These are phyloP conservation scores for Erpobdella octoculata DNA, from an alignment of 2,888 invertebrate genomes.

Conservation along the genomic window DNA sequence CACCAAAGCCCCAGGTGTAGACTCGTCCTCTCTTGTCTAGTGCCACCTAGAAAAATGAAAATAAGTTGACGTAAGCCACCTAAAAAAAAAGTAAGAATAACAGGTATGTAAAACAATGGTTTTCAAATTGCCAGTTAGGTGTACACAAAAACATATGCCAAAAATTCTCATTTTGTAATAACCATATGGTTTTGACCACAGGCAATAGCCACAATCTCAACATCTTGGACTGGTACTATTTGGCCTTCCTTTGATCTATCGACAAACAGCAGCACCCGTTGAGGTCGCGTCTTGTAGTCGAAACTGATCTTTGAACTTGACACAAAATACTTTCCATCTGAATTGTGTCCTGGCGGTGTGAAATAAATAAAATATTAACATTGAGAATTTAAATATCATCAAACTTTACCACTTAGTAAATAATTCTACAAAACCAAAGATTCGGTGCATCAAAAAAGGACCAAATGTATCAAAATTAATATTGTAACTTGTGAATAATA, in stretches of 20 bases:
- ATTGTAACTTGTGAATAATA: not conserved
- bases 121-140: not conserved
- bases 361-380: no score
- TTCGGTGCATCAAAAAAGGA: not conserved
- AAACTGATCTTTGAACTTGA: constrained; percentile 73
- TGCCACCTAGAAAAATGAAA: constrained; percentile 60
- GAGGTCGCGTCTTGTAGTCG: constrained; percentile 75
- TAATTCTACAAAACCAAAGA: not conserved
- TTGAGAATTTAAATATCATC: no score
- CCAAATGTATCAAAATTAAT: not conserved
- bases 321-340: constrained; percentile 87
- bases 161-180: not conserved
- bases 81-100: not conserved
- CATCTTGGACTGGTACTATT: constrained; percentile 68
- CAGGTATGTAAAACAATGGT: not conserved
- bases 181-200: constrained; percentile 87
- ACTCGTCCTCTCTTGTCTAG: constrained; percentile 80
- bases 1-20: constrained; percentile 91
- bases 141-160: not conserved
- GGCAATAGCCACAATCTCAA: constrained; percentile 78
- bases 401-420: no score
- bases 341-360: constrained; percentile 81
- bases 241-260: constrained; percentile 78
- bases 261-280: constrained; percentile 74
- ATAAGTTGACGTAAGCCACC: not conserved